Conservation (phyloP, 2,888 invertebrate species). For the Acronicta leporina region DNA sequence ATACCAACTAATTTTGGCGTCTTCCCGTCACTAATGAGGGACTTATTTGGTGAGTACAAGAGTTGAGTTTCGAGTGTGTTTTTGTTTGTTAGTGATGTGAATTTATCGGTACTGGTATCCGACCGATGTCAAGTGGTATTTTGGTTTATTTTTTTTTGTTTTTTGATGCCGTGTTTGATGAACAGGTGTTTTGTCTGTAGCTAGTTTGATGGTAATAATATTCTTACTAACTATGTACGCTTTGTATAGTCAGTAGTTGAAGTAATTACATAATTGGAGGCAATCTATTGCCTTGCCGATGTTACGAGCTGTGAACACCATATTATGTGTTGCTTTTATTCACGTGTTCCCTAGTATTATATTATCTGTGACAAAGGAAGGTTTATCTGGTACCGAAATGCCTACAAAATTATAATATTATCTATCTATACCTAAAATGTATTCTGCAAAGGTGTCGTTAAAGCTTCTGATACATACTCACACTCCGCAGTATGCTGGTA, state of each 20-base stretch:
- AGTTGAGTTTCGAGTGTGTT: slow-evolving; percentile 36
- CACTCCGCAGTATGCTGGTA: too few species aligned
- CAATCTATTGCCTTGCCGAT: slow-evolving; percentile 6
- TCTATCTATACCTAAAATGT: too few species aligned
- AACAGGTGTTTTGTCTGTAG: slow-evolving; percentile 65
- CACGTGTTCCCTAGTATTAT: neutral
- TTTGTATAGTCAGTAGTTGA: slow-evolving; percentile 14
- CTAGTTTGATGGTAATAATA: slow-evolving; percentile 48
- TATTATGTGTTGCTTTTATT: slow-evolving; percentile 10
- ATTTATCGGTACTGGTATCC: slow-evolving; percentile 34
- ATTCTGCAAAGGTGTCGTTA: too few species aligned
- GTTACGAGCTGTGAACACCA: slow-evolving; percentile 34
- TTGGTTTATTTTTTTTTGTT: slow-evolving; percentile 54
- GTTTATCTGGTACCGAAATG: too few species aligned
- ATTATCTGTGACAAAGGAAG: too few species aligned
- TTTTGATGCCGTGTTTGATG: slow-evolving; percentile 54
- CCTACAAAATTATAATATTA: too few species aligned
- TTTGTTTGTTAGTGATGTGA: slow-evolving; percentile 30
- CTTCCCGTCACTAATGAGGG: slow-evolving; percentile 40
- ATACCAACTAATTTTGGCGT: slow-evolving; percentile 26
- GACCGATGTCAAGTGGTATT: slow-evolving; percentile 63
- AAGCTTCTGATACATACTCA: too few species aligned
- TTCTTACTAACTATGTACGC: slow-evolving; percentile 40
- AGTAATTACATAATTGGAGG: slow-evolving; percentile 34
- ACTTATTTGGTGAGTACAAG: slow-evolving; percentile 33